Percentiles rank a stretch among this genome's conserved stretches.
These are phyloP conservation scores for Leptodactylus fuscus DNA, from an alignment of 2,113 vertebrate species.

Conservation along the genomic window DNA sequence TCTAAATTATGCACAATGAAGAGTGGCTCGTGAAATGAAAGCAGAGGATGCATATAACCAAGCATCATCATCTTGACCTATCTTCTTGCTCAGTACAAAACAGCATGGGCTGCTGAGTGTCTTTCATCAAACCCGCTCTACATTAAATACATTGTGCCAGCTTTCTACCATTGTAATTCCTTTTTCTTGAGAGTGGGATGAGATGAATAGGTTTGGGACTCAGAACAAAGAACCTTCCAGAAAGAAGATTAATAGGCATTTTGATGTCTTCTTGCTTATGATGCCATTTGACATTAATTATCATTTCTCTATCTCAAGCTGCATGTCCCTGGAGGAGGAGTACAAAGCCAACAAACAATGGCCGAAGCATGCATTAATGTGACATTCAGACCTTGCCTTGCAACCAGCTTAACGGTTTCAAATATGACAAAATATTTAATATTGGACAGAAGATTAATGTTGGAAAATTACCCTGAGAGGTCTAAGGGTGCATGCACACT, in stretches of 20 bases:
- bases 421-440: background rate
- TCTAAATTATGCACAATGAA: slow-evolving; percentile 41
- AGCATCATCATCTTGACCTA: slow-evolving; percentile 38
- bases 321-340: slow-evolving; percentile 18
- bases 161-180: slow-evolving; percentile 44
- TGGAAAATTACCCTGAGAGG: background rate
- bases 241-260: slow-evolving; percentile 51
- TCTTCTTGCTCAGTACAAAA: slow-evolving; percentile 27
- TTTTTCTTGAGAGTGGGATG: slow-evolving; percentile 18
- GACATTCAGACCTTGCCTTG: background rate
- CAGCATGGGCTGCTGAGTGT: slow-evolving; percentile 10
- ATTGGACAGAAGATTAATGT: no score
- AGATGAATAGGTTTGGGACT: slow-evolving; percentile 46
- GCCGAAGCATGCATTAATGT: background rate
- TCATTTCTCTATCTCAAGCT: slow-evolving; percentile 31
- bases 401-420: background rate
- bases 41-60: background rate
- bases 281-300: slow-evolving; percentile 46
- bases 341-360: slow-evolving; percentile 28
- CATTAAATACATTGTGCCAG: slow-evolving; percentile 32
- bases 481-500: no score
- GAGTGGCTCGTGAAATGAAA: slow-evolving; percentile 1
- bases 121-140: slow-evolving; percentile 29
- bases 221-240: slow-evolving; percentile 47
- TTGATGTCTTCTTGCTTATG: slow-evolving; percentile 40